Evolutionary conservation across 2,797 vertebrate species (phyloP), one percentile per base, ranked within the genome.

Genomic region (Oophaga sylvatica): DNA sequence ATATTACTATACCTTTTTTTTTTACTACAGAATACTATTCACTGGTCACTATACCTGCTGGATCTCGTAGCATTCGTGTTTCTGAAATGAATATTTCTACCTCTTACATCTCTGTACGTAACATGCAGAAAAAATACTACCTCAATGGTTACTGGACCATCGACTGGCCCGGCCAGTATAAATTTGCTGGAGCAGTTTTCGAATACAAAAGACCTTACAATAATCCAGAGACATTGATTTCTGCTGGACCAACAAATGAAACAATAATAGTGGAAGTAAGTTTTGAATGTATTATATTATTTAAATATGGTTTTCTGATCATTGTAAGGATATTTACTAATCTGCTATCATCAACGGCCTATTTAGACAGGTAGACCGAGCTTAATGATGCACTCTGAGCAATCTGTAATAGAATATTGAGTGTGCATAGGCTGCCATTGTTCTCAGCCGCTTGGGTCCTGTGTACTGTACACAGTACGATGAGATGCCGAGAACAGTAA

Each of bases 91-190:
- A 97, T 57, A 90, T 94, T 0, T 98, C 97, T 62, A 95, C 94
- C 86, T 97, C 96, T 85, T 97, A 97, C 90, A 93, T 98, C 90
- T 93, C 96, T 16, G 90, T 97, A n/a, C 94, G 95, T 62, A 96
- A 95, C 91, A 87, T 91, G 62, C 93, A 95, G 77, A 93, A 93
- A 87, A 96, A 90, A 70, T 98, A 97, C 90, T 94, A 96, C 91
- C 93, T 98, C 62, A 98, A 97, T 0, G 97, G 97, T 16, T 94
- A 93, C 85, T 97, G 97, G 97, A 96, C 95, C 0, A 95, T 97
- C 81, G 96, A 97, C 92, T 96, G 96, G 96, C 97, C 97, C 0
- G 97, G 97, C 11, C 92, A 93, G 89, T 96, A 97, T 90, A 90
- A 89, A 22, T 96, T 98, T 17, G 94, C 96, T 2, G 97, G 97